Evolutionary conservation across 2,797 vertebrate species (phyloP).

Genomic region (Merluccius polli): DNA sequence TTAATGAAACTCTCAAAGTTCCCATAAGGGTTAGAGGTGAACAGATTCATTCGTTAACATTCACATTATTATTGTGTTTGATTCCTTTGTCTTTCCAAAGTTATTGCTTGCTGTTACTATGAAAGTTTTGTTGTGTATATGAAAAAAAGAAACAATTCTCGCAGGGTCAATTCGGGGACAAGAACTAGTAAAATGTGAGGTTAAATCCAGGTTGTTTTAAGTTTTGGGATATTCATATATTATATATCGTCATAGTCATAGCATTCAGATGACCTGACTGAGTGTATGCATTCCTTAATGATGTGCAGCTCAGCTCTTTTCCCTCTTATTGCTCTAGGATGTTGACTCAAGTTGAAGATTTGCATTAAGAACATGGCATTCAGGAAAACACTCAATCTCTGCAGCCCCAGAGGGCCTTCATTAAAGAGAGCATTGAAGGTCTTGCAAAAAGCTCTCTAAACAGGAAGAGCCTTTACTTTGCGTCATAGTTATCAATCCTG

Average conservation of each 20-base stretch:
- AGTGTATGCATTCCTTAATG: constrained; percentile 3
- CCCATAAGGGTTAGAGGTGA: constrained; percentile 31
- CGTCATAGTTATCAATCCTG: constrained; percentile 6
- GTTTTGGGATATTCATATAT: neutral
- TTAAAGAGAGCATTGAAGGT: constrained; percentile 7
- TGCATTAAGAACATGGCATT: constrained; percentile 15
- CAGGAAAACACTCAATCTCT: constrained; percentile 13
- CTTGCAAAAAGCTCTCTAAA: neutral
- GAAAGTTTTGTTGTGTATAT: neutral
- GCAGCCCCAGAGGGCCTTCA: neutral
- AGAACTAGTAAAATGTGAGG: too few relatives aligned
- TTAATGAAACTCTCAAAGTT: constrained; percentile 54
- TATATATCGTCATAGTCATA: neutral
- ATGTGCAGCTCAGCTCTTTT: constrained; percentile 4
- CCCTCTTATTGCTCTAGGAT: constrained; percentile 10
- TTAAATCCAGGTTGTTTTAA: too few relatives aligned
- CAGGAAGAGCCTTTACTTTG: constrained; percentile 6
- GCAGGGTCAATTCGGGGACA: neutral
- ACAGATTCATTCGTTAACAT: neutral
- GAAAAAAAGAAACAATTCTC: too few relatives aligned
- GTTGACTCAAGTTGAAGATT: constrained; percentile 14
- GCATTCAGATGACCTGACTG: constrained; percentile 15
- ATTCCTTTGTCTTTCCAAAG: neutral
- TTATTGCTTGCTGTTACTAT: neutral
- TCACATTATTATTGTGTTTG: neutral